A percentile compares a stretch with the other conserved stretches of the same genome.
Evolutionary conservation across 1,140 invertebrate species (phyloP).

Genomic region (Trichomalopsis sarcophagae): DNA sequence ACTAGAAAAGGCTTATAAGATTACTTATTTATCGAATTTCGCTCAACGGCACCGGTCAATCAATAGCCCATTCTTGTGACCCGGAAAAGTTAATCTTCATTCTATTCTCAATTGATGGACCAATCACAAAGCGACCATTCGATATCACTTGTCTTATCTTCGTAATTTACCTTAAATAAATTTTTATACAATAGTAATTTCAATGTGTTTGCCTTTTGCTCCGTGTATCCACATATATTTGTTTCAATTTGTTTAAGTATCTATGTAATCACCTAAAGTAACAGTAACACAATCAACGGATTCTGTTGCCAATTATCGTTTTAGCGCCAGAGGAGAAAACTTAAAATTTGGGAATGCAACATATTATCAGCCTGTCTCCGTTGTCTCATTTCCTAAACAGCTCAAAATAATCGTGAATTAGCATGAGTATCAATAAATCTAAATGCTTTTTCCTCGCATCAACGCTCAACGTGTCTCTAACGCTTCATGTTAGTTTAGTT

Average conservation of each 20-base stretch:
- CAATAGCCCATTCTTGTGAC: constrained; percentile 12
- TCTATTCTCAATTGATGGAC: background rate
- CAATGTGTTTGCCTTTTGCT: background rate
- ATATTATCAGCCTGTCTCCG: constrained; percentile 10
- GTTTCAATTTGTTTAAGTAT: constrained; percentile 10
- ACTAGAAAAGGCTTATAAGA: constrained; percentile 55
- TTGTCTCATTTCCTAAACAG: background rate
- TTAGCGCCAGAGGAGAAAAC: constrained; percentile 20
- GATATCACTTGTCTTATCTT: constrained; percentile 7
- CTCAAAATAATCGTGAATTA: constrained; percentile 38
- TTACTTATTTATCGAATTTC: constrained; percentile 49
- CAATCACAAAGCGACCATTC: constrained; percentile 22
- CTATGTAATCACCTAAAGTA: constrained; percentile 24
- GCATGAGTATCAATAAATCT: constrained; percentile 19
- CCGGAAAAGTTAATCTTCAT: background rate
- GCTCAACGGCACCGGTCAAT: constrained; percentile 22
- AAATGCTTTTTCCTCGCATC: background rate
- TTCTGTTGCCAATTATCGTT: constrained; percentile 14
- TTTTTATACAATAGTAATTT: constrained; percentile 11
- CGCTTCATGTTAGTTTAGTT: constrained; percentile 5
- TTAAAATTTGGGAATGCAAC: constrained; percentile 22
- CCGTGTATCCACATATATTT: background rate
- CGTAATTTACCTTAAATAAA: constrained; percentile 11
- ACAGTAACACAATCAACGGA: background rate
- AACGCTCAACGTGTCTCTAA: background rate